Conservation (phyloP, 2,888 invertebrate genomes). For the Balanococcus diminutus region DNA sequence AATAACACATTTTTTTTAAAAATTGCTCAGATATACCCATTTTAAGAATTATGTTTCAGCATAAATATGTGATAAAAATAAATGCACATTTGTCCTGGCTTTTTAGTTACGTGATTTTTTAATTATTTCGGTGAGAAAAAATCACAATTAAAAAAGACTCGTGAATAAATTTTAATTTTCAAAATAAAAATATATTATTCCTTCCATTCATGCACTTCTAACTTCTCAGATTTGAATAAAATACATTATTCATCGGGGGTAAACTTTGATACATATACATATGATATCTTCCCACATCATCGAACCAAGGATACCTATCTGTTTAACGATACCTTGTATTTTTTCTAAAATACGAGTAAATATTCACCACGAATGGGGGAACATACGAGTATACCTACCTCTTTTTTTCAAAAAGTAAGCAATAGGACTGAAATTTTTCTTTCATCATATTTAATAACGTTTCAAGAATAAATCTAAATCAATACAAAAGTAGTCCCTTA, state of each 20-base stretch:
- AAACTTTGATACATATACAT: neutral
- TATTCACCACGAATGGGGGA: neutral
- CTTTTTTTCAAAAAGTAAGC: neutral
- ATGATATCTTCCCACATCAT: neutral
- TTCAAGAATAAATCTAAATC: constrained; percentile 20
- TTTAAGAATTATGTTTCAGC: too few relatives aligned
- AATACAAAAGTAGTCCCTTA: neutral
- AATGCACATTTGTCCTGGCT: too few relatives aligned
- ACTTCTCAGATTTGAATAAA: neutral
- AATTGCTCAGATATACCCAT: too few relatives aligned
- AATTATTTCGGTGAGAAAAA: too few relatives aligned
- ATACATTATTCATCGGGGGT: neutral
- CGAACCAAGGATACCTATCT: neutral
- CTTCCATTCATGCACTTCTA: neutral
- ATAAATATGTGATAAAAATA: too few relatives aligned
- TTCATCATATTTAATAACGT: constrained; percentile 8
- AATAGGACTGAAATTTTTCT: neutral
- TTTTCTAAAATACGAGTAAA: neutral
- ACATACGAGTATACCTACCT: neutral
- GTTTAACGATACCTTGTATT: neutral
- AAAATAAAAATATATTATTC: neutral
- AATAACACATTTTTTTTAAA: too few relatives aligned
- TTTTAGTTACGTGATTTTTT: too few relatives aligned
- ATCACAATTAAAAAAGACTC: neutral
- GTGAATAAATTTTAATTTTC: neutral